These are phyloP conservation scores for Orestias chungarensis DNA, from an alignment of 2,797 vertebrate species.

Conservation along the genomic window DNA sequence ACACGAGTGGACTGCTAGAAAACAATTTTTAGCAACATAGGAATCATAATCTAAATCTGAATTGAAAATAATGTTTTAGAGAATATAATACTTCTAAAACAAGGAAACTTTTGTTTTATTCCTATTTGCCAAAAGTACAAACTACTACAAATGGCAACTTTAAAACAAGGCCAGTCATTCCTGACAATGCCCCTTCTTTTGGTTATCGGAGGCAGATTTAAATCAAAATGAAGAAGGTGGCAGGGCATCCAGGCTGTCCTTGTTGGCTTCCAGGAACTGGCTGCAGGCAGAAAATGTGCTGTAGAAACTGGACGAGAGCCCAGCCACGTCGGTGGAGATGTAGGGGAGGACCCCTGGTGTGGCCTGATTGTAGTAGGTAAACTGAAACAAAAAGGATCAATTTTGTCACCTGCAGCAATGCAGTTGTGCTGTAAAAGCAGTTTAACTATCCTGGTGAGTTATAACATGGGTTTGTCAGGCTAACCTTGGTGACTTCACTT, in stretches of 20 bases:
- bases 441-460: not conserved
- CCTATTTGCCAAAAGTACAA: slow-evolving; percentile 16
- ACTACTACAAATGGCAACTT: not conserved
- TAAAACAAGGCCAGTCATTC: slow-evolving; percentile 8
- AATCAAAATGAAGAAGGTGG: slow-evolving; percentile 39
- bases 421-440: not conserved
- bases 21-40: slow-evolving; percentile 23
- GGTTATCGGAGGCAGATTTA: slow-evolving; percentile 4
- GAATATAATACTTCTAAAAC: slow-evolving; percentile 18
- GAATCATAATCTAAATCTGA: slow-evolving; percentile 33
- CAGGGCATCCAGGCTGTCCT: slow-evolving; percentile 65
- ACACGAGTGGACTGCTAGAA: not conserved
- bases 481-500: slow-evolving; percentile 85
- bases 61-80: slow-evolving; percentile 23
- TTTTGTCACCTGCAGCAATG: not conserved
- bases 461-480: slow-evolving; percentile 10
- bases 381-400: slow-evolving; percentile 72
- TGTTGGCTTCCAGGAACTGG: slow-evolving; percentile 88
- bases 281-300: slow-evolving; percentile 86
- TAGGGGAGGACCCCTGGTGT: slow-evolving; percentile 89
- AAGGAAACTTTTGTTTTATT: slow-evolving; percentile 19
- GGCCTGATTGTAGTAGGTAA: slow-evolving; percentile 96
- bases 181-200: slow-evolving; percentile 13
- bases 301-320: slow-evolving; percentile 89
- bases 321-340: slow-evolving; percentile 89